These are phyloP conservation scores for Siniperca obscura DNA, from an alignment of 2,797 vertebrate species.

Conservation along the genomic window DNA sequence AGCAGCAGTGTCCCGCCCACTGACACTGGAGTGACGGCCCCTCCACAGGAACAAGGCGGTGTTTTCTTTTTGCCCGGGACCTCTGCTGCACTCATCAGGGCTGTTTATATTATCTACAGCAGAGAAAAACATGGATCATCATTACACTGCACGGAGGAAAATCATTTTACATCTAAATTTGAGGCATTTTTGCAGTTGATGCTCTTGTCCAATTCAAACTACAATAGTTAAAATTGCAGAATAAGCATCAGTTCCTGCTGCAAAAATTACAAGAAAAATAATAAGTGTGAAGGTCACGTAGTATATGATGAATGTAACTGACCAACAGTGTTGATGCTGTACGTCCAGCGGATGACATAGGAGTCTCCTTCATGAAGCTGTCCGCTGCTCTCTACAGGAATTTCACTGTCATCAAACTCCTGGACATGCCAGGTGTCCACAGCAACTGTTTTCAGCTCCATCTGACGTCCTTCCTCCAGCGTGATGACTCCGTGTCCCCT, in stretches of 20 bases:
- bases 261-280: too few relatives aligned
- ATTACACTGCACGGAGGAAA: background rate
- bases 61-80: conserved; percentile 51
- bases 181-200: background rate
- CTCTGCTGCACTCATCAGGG: conserved; percentile 25
- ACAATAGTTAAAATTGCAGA: too few relatives aligned
- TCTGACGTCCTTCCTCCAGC: conserved; percentile 69
- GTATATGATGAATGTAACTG: conserved; percentile 20
- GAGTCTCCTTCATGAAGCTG: conserved; percentile 86
- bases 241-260: background rate
- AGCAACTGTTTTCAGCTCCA: conserved; percentile 69
- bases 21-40: conserved; percentile 76
- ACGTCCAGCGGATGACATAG: conserved; percentile 85
- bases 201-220: background rate
- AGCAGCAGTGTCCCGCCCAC: conserved; percentile 77
- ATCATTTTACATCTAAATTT: background rate
- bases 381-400: conserved; percentile 74
- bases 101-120: conserved; percentile 53
- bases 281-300: background rate
- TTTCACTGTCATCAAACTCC: conserved; percentile 77
- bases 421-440: conserved; percentile 84
- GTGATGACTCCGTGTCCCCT: conserved; percentile 76
- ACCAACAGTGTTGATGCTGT: conserved; percentile 74
- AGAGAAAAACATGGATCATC: background rate
- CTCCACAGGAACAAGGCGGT: conserved; percentile 85